A percentile compares a stretch with the other conserved stretches of the same genome.
Evolutionary conservation across 2,113 vertebrate genomes (phyloP).

Genomic region (Bambusicola thoracicus): DNA sequence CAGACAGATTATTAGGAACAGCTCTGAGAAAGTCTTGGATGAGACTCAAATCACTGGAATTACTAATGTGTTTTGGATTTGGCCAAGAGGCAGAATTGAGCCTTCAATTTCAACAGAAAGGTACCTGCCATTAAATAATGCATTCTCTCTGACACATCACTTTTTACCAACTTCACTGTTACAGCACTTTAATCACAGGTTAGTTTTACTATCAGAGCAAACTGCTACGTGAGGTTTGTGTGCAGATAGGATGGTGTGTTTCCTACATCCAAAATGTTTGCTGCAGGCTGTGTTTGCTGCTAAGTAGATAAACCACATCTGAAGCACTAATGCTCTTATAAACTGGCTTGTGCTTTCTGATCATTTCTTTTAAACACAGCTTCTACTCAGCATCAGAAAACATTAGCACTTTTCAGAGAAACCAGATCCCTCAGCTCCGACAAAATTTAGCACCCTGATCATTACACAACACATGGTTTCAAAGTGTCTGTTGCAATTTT

Average conservation of each 20-base stretch:
- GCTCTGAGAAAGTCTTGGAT: conserved; percentile 75
- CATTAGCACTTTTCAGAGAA: conserved; percentile 66
- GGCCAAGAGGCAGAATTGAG: not conserved
- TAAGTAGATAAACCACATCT: conserved; percentile 76
- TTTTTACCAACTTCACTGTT: not conserved
- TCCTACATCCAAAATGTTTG: conserved; percentile 55
- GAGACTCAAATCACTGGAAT: conserved; percentile 71
- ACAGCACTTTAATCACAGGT: conserved; percentile 12
- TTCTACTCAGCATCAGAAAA: conserved; percentile 74
- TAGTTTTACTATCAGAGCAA: conserved; percentile 47
- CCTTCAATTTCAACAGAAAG: not conserved
- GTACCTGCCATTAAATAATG: not conserved
- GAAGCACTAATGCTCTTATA: conserved; percentile 68
- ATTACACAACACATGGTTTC: conserved; percentile 63
- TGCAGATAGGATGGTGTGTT: conserved; percentile 61
- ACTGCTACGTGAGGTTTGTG: conserved; percentile 14
- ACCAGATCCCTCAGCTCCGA: conserved; percentile 59
- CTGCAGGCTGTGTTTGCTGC: conserved; percentile 54
- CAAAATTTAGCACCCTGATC: conserved; percentile 59
- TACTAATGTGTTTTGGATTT: conserved; percentile 14
- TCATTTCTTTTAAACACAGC: conserved; percentile 72
- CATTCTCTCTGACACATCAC: not conserved
- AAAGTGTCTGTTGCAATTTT: conserved; percentile 57
- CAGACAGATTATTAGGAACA: conserved; percentile 62
- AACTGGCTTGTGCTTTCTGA: conserved; percentile 68